phyloP scores from a whole-genome alignment of 2,888 invertebrate species.

The Cephus sareptanus region DNA sequence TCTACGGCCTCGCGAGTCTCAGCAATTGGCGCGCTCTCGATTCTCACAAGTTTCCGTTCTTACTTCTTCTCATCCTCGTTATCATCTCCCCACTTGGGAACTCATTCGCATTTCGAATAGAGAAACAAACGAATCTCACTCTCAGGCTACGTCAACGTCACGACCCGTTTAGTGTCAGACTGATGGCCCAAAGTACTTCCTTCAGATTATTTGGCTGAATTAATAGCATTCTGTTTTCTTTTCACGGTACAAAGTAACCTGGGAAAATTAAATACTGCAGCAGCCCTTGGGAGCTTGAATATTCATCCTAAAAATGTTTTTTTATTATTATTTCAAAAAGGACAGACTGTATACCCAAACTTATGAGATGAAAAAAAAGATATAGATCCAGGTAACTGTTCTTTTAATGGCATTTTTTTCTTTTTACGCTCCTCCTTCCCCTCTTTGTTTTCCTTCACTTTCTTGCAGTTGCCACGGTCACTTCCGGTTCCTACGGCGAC shows the following conservation, averaged over 20 bases:
- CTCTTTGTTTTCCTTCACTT: slow-evolving; percentile 38
- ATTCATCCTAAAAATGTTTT: not conserved
- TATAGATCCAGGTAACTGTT: not conserved
- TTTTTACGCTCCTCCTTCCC: not conserved
- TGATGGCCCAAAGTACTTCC: not conserved
- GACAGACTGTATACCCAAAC: not conserved
- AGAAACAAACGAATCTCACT: not conserved
- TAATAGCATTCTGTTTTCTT: not conserved
- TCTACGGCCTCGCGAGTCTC: not conserved
- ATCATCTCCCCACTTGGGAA: not conserved
- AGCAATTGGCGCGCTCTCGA: not conserved
- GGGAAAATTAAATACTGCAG: not conserved
- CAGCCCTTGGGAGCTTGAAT: not conserved
- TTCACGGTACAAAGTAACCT: not conserved
- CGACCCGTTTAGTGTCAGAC: not conserved
- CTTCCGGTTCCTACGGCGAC: slow-evolving; percentile 45
- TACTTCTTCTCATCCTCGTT: not conserved
- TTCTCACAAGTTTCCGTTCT: not conserved
- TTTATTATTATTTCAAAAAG: not conserved
- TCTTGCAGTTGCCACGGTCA: slow-evolving; percentile 28
- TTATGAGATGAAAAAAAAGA: not conserved
- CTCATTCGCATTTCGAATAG: not conserved
- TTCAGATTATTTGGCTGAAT: not conserved
- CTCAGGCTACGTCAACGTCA: not conserved
- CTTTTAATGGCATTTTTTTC: not conserved